phyloP scores from a whole-genome alignment of 2,888 invertebrate species.

The Trichopria drosophilae region DNA sequence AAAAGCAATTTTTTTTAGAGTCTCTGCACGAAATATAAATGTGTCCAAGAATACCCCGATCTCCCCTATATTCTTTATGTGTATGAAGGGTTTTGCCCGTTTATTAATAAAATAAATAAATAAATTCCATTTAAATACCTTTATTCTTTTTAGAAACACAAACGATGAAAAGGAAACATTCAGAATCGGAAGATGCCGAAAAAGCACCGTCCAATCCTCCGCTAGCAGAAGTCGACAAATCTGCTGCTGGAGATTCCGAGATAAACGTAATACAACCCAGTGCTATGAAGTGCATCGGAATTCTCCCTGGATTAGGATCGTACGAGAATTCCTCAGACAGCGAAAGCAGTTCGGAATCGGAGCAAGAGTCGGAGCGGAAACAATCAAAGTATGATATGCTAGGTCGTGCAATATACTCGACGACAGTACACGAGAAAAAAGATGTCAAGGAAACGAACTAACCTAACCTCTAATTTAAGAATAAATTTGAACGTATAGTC shows the following conservation, averaged over 20 bases:
- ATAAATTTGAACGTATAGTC: too few species aligned
- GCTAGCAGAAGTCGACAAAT: too few species aligned
- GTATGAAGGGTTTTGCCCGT: too few species aligned
- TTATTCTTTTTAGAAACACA: conserved; percentile 4
- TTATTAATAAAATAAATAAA: too few species aligned
- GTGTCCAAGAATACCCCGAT: too few species aligned
- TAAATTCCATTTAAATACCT: conserved; percentile 14
- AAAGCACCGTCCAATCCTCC: conserved; percentile 48
- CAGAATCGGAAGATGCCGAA: conserved; percentile 36
- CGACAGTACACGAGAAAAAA: too few species aligned
- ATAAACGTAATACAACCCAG: conserved; percentile 37
- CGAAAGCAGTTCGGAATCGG: conserved; percentile 71
- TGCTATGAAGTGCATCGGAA: conserved; percentile 70
- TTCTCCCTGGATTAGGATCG: conserved; percentile 81
- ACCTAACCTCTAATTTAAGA: conserved; percentile 24
- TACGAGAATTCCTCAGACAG: conserved; percentile 74
- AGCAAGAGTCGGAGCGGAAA: conserved; percentile 61
- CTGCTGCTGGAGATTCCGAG: conserved; percentile 20
- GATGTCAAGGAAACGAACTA: too few species aligned
- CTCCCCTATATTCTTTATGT: too few species aligned
- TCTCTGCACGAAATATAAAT: too few species aligned
- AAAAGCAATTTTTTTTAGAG: too few species aligned
- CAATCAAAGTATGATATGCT: conserved; percentile 55
- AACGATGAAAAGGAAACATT: conserved; percentile 35
- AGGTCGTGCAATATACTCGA: conserved; percentile 58